phyloP scores from a whole-genome alignment of 35 echinoderm and acorn worm species.

The Diadema setosum region DNA sequence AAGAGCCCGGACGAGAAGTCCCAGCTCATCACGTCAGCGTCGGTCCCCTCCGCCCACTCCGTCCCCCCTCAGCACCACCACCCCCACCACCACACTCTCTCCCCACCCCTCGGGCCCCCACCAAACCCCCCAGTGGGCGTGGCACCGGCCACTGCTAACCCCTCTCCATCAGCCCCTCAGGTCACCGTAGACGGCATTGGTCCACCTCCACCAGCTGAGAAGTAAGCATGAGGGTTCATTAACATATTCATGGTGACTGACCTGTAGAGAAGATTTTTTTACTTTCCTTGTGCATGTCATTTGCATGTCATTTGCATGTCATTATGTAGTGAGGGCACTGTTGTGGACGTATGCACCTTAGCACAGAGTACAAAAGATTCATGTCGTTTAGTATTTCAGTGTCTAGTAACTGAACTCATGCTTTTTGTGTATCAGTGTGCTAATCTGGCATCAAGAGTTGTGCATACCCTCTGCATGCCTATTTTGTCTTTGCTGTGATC shows the following conservation, averaged over 20 bases:
- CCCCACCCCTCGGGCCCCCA: not conserved
- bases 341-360: too few relatives aligned
- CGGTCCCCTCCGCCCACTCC: not conserved
- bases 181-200: not conserved
- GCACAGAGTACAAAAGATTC: too few relatives aligned
- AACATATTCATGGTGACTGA: not conserved
- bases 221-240: slow-evolving; percentile 14
- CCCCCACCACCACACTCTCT: not conserved
- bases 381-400: too few relatives aligned
- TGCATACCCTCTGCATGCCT: too few relatives aligned
- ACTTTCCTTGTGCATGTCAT: not conserved
- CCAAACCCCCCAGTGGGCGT: not conserved
- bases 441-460: too few relatives aligned
- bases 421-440: too few relatives aligned
- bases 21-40: not conserved
- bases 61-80: not conserved
- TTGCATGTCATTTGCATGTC: not conserved
- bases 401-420: too few relatives aligned
- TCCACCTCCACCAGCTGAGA: not conserved
- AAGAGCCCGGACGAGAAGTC: not conserved
- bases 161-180: not conserved
- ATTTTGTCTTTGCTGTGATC: too few relatives aligned
- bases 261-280: too few relatives aligned
- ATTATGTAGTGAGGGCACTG: too few relatives aligned
- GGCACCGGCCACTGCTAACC: not conserved